Percentiles rank a stretch among this genome's conserved stretches.
Evolutionary conservation across 1,140 invertebrate species (phyloP).

Genomic region (Phocides pigmalion): DNA sequence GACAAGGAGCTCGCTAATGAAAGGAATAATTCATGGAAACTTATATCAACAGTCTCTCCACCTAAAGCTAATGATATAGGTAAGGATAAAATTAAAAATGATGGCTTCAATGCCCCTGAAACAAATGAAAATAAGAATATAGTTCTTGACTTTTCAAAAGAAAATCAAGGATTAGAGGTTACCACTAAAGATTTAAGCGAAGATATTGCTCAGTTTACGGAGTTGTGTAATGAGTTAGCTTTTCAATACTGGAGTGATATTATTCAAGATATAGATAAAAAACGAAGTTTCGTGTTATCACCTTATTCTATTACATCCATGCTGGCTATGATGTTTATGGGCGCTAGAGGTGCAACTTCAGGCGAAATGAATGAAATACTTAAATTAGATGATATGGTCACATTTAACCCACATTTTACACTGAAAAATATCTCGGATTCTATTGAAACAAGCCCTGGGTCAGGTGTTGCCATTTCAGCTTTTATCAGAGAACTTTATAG

Average conservation of each 20-base stretch:
- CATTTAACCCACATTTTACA: constrained; percentile 94
- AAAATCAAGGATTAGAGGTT: constrained; percentile 89
- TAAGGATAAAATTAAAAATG: constrained; percentile 66
- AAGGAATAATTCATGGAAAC: constrained; percentile 78
- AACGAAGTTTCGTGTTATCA: constrained; percentile 91
- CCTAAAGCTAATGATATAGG: constrained; percentile 60
- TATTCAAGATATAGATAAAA: constrained; percentile 88
- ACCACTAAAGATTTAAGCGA: constrained; percentile 88
- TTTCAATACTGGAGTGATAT: constrained; percentile 91
- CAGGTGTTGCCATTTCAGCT: constrained; percentile 89
- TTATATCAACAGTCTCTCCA: constrained; percentile 72
- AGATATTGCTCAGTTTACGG: constrained; percentile 88
- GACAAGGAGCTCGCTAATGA: constrained; percentile 68
- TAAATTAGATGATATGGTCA: constrained; percentile 93
- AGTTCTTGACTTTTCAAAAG: constrained; percentile 83
- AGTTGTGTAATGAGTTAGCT: constrained; percentile 92
- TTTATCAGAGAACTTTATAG: constrained; percentile 92
- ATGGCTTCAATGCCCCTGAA: constrained; percentile 50
- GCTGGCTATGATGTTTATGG: constrained; percentile 94
- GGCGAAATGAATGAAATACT: constrained; percentile 95
- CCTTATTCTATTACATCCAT: constrained; percentile 93
- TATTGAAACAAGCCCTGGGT: constrained; percentile 85
- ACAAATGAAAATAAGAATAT: constrained; percentile 64
- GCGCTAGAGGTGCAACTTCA: constrained; percentile 93
- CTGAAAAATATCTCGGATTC: constrained; percentile 93